These are phyloP conservation scores for Crocodylus rhombifer DNA, from an alignment of 2,797 vertebrate species.

Conservation along the genomic window DNA sequence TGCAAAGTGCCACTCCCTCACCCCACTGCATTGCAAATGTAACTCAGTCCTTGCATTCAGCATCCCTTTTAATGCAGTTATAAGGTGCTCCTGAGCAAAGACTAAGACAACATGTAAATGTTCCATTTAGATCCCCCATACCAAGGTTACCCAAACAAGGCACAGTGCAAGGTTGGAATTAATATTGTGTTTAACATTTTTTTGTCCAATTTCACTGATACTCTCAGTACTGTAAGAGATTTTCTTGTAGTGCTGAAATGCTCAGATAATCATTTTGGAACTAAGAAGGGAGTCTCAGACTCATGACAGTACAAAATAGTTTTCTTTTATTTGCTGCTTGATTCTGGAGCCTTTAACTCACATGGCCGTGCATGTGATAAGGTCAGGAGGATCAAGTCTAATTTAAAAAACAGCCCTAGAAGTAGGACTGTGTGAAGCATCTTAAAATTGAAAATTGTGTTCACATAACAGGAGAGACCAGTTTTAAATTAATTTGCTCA, in stretches of 20 bases:
- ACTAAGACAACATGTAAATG: no score
- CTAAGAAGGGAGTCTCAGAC: neutral
- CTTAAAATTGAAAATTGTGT: constrained; percentile 19
- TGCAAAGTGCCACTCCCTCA: no score
- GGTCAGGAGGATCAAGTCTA: neutral
- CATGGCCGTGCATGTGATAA: neutral
- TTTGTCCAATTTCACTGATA: no score
- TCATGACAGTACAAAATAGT: neutral
- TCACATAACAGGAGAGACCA: constrained; percentile 24
- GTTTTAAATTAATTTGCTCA: constrained; percentile 43
- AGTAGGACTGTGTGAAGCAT: neutral
- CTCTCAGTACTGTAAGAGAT: no score
- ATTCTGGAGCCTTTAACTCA: neutral
- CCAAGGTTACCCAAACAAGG: no score
- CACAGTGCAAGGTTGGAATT: no score
- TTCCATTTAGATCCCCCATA: no score
- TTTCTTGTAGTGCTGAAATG: neutral
- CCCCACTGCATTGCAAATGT: no score
- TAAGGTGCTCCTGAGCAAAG: no score
- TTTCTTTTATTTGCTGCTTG: neutral
- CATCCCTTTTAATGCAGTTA: no score
- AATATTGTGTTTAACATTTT: no score
- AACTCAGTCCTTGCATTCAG: no score
- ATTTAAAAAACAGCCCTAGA: neutral
- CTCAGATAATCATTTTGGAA: neutral